These are phyloP conservation scores for Oreohelix idahoensis DNA, from an alignment of 1,140 invertebrate species.

Conservation along the genomic window DNA sequence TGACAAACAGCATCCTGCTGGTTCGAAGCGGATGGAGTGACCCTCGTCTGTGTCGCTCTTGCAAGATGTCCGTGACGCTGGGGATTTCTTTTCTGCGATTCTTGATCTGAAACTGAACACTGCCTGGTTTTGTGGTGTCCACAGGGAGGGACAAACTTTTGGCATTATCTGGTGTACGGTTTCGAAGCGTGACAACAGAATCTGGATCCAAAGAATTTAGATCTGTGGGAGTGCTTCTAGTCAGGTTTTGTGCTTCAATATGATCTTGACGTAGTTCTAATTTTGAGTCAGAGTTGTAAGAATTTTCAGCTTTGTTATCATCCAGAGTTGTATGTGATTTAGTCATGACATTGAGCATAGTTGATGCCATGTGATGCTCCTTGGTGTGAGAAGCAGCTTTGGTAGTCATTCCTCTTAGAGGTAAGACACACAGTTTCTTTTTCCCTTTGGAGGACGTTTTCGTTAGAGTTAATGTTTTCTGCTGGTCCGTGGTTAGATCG, in stretches of 20 bases:
- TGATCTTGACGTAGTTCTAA: neutral
- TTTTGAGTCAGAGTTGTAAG: neutral
- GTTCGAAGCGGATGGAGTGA: constrained; percentile 33
- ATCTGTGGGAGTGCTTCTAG: neutral
- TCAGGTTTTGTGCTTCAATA: too few species aligned
- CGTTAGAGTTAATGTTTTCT: constrained; percentile 27
- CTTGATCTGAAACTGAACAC: neutral
- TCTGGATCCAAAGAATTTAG: neutral
- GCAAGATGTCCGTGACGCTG: constrained; percentile 23
- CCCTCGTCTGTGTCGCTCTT: constrained; percentile 13
- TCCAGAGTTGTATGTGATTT: neutral
- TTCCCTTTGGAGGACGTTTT: constrained; percentile 20
- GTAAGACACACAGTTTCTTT: constrained; percentile 5
- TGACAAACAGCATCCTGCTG: constrained; percentile 48
- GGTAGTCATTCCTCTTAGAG: constrained; percentile 11
- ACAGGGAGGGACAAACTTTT: neutral
- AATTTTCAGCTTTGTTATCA: neutral
- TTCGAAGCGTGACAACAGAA: neutral
- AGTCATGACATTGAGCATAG: neutral
- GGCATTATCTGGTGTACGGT: neutral
- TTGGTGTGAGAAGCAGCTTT: constrained; percentile 14
- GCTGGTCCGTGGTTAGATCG: neutral
- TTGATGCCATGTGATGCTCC: neutral
- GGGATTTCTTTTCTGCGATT: neutral
- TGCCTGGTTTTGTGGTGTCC: neutral